These are phyloP conservation scores for Anthopleura xanthogrammica DNA, from an alignment of 92 coral and sea anemone genomes.

Conservation along the genomic window DNA sequence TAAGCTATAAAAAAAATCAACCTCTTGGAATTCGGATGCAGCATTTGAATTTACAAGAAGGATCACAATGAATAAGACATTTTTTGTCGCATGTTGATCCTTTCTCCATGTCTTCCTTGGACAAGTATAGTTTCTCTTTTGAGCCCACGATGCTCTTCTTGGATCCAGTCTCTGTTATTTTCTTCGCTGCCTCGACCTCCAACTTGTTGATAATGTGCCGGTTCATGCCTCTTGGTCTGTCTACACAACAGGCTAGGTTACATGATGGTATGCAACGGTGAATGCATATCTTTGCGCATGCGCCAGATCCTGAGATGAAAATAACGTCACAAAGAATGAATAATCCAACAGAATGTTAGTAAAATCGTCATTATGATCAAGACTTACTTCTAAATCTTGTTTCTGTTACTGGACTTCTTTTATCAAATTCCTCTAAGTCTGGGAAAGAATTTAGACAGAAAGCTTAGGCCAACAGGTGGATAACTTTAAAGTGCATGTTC, in stretches of 20 bases:
- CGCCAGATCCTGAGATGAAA: slow-evolving; percentile 54
- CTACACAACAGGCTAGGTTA: slow-evolving; percentile 86
- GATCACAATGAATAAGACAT: slow-evolving; percentile 73
- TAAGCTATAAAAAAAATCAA: background rate
- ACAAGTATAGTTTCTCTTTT: slow-evolving; percentile 19
- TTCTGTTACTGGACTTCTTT: slow-evolving; percentile 10
- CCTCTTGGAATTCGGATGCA: slow-evolving; percentile 39
- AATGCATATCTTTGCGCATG: slow-evolving; percentile 69
- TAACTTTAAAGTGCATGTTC: background rate
- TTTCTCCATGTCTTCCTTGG: slow-evolving; percentile 44
- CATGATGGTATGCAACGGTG: slow-evolving; percentile 89
- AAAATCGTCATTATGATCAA: background rate
- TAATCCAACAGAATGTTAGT: too few relatives aligned
- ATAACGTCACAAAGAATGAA: background rate
- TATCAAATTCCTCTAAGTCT: slow-evolving; percentile 31
- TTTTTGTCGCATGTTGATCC: slow-evolving; percentile 57
- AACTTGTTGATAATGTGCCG: slow-evolving; percentile 40
- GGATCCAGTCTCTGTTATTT: slow-evolving; percentile 18
- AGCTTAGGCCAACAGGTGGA: background rate
- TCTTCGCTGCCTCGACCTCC: slow-evolving; percentile 47
- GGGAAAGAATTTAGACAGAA: background rate
- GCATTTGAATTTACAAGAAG: slow-evolving; percentile 89
- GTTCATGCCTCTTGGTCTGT: slow-evolving; percentile 69
- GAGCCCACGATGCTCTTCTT: slow-evolving; percentile 9
- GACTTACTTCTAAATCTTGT: slow-evolving; percentile 31